These are phyloP conservation scores for Charaxes varanes DNA, from an alignment of 1,140 invertebrate species.

Conservation along the genomic window DNA sequence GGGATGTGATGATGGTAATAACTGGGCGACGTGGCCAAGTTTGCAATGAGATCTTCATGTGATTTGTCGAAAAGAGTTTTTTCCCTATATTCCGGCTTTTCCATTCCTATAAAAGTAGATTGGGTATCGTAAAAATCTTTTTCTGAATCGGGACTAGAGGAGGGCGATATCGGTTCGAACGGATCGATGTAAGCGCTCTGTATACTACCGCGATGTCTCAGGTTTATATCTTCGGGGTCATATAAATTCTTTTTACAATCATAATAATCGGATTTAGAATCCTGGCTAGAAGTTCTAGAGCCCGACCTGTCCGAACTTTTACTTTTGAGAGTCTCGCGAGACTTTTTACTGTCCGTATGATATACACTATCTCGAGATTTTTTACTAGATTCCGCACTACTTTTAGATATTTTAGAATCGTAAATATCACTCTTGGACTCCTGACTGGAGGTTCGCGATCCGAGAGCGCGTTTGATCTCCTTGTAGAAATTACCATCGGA, in stretches of 20 bases:
- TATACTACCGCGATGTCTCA: slow-evolving; percentile 52
- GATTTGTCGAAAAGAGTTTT: slow-evolving; percentile 70
- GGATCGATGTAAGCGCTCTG: slow-evolving; percentile 63
- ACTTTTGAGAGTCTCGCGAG: slow-evolving; percentile 75
- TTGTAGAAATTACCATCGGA: slow-evolving; percentile 81
- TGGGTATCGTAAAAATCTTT: slow-evolving; percentile 78
- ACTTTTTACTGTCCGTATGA: slow-evolving; percentile 78
- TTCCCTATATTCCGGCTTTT: slow-evolving; percentile 61
- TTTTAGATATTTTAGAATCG: slow-evolving; percentile 78
- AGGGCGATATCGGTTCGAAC: slow-evolving; percentile 71
- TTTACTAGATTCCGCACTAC: slow-evolving; percentile 77
- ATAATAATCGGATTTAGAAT: slow-evolving; percentile 77
- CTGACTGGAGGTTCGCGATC: slow-evolving; percentile 78
- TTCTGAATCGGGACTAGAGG: slow-evolving; percentile 79
- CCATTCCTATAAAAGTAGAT: slow-evolving; percentile 57
- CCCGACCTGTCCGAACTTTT: slow-evolving; percentile 74
- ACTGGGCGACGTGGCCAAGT: slow-evolving; percentile 75
- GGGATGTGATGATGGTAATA: slow-evolving; percentile 80
- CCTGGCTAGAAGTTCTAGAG: slow-evolving; percentile 78
- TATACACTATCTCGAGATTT: slow-evolving; percentile 77
- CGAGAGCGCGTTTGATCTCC: slow-evolving; percentile 76
- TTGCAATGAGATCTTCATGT: slow-evolving; percentile 75
- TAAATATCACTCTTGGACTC: slow-evolving; percentile 81
- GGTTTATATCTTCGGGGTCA: slow-evolving; percentile 47
- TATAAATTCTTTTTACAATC: slow-evolving; percentile 68